These are phyloP conservation scores for Karalla daura DNA, from an alignment of 2,797 vertebrate species.

Conservation along the genomic window DNA sequence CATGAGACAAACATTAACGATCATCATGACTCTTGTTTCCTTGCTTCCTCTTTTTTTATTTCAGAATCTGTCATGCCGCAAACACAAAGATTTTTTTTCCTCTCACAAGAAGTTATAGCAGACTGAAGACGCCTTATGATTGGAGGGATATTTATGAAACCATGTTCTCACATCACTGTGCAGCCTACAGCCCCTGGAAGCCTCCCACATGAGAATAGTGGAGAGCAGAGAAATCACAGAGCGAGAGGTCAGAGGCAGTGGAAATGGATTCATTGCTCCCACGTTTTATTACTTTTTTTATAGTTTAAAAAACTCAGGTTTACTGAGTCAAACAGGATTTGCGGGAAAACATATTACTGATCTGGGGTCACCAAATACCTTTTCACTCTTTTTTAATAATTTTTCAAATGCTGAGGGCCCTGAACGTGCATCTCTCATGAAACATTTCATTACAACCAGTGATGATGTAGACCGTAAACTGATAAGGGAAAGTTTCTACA, in stretches of 20 bases:
- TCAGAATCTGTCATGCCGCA: not conserved
- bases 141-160: conserved; percentile 13
- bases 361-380: too few species aligned
- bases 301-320: not conserved
- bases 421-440: too few species aligned
- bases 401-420: not conserved
- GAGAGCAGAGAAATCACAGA: conserved; percentile 28
- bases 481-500: too few species aligned
- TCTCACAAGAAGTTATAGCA: not conserved
- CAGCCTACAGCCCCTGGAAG: conserved; percentile 35
- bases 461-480: too few species aligned
- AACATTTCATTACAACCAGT: too few species aligned
- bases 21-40: too few species aligned
- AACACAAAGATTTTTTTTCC: not conserved
- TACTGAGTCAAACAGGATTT: not conserved
- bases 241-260: conserved; percentile 37
- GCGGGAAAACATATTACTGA: not conserved
- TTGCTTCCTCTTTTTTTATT: too few species aligned
- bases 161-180: conserved; percentile 12
- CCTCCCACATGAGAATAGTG: conserved; percentile 52
- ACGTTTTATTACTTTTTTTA: conserved; percentile 12
- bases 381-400: too few species aligned
- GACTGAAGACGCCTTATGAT: conserved; percentile 2
- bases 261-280: conserved; percentile 42
- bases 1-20: too few species aligned